phyloP scores from a whole-genome alignment of 2,888 invertebrate species.

The Zygaena filipendulae region DNA sequence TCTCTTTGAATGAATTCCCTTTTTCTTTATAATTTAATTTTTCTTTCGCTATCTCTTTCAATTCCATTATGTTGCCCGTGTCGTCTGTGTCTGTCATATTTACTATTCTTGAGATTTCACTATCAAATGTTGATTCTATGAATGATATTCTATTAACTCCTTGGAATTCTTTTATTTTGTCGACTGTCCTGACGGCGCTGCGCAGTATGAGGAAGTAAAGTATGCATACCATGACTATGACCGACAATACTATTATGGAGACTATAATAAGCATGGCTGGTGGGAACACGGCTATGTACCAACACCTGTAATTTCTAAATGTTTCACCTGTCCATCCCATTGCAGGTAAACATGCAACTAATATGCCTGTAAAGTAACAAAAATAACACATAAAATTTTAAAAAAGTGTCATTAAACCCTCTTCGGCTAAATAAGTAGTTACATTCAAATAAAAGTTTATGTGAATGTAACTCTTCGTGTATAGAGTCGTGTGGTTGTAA shows the following conservation, averaged over 20 bases:
- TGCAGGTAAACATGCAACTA: slow-evolving; percentile 33
- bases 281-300: slow-evolving; percentile 68
- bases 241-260: slow-evolving; percentile 52
- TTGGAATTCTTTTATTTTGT: slow-evolving; percentile 46
- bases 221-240: slow-evolving; percentile 39
- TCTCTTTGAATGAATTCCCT: too few relatives aligned
- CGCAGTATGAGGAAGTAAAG: slow-evolving; percentile 66
- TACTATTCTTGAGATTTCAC: too few relatives aligned
- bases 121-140: too few relatives aligned
- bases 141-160: slow-evolving; percentile 24
- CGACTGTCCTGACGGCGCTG: slow-evolving; percentile 60
- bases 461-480: too few relatives aligned
- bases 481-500: too few relatives aligned
- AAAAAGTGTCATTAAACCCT: too few relatives aligned
- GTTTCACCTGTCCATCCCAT: slow-evolving; percentile 52
- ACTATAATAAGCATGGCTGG: slow-evolving; percentile 56
- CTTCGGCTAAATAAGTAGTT: too few relatives aligned
- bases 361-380: slow-evolving; percentile 27
- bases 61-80: too few relatives aligned
- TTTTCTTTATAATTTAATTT: too few relatives aligned
- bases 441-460: too few relatives aligned
- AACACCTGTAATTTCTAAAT: slow-evolving; percentile 61
- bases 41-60: too few relatives aligned
- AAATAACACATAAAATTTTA: slow-evolving; percentile 10
- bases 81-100: too few relatives aligned